These are phyloP conservation scores for Gorilla gorilla DNA, from an alignment of 2,113 vertebrate species.

Conservation along the genomic window DNA sequence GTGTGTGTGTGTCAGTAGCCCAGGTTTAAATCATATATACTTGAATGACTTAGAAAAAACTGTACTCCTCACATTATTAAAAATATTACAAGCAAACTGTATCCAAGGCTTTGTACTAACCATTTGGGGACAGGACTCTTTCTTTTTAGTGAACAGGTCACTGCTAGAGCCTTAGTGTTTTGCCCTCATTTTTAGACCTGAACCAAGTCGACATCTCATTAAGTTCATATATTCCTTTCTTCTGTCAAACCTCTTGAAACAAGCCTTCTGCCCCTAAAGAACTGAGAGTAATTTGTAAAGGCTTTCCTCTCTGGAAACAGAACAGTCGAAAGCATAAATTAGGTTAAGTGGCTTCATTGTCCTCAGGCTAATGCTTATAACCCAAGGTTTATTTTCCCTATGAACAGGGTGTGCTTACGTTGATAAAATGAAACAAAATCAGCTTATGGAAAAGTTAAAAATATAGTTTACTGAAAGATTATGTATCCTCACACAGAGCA, in stretches of 20 bases:
- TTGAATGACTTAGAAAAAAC: not conserved
- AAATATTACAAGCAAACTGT: not conserved
- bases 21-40: not conserved
- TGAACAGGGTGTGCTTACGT: conserved; percentile 55
- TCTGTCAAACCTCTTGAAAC: not conserved
- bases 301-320: conserved; percentile 44
- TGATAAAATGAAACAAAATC: conserved; percentile 60
- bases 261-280: not conserved
- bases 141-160: not conserved
- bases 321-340: conserved; percentile 31
- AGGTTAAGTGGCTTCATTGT: conserved; percentile 57
- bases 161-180: not conserved
- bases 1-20: not conserved
- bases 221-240: not conserved
- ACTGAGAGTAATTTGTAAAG: not conserved
- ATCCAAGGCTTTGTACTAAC: not conserved
- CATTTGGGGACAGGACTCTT: not conserved
- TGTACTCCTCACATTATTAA: not conserved
- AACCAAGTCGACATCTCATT: not conserved
- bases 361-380: conserved; percentile 28
- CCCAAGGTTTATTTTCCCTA: conserved; percentile 67
- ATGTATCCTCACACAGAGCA: conserved; percentile 42
- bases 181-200: not conserved
- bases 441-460: conserved; percentile 73
- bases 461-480: conserved; percentile 65